Evolutionary conservation across 1,140 invertebrate species (phyloP), one percentile per base, ranked within the genome.

Genomic region (Conus ventricosus): DNA sequence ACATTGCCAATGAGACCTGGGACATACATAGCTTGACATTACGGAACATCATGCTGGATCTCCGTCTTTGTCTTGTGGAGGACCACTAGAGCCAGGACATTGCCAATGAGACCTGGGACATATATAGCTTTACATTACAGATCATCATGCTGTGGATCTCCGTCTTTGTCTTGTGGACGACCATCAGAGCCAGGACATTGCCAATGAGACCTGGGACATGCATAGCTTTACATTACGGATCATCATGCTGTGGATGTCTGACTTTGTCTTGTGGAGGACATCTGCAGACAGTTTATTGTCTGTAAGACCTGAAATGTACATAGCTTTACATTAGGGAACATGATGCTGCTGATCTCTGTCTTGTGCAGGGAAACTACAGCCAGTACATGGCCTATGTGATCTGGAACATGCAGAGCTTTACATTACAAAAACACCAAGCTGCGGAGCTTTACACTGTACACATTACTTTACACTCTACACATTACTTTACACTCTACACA

Each of bases 321-420:
- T 60, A 60, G 17, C 25, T 95, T 93, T 55, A 95, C 88, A 5
- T 93, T 94, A 88, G 95, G 95, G 88, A 95, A 95, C 55, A 95
- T 94, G 54, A 94, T 93, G 53, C 94, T 91, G n/a, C n/a, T 92
- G 54, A 88, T 90, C 90, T 91, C 91, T 20, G 89, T 92, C 20
- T 91, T 88, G 75, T 93, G 90, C 5, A 95, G 91, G 27, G 93
- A 93, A 39, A 92, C 88, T 25, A 95, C 90, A 13, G 95, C 94
- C 82, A 94, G 90, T 13, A 93, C 92, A 88, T 95, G 95, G 87
- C 60, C 60, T 2, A 63, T 63, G 60, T 2, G 17, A 63, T 4
- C 60, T 63, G 60, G 17, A 4, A 63, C 17, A 63, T 63, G 4
- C 60, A 63, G 0, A 63, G 11, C 11, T 63, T 13, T 1, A 63